These are phyloP conservation scores for Ctenoplectra terminalis DNA, from an alignment of 1,140 invertebrate genomes.

Conservation along the genomic window DNA sequence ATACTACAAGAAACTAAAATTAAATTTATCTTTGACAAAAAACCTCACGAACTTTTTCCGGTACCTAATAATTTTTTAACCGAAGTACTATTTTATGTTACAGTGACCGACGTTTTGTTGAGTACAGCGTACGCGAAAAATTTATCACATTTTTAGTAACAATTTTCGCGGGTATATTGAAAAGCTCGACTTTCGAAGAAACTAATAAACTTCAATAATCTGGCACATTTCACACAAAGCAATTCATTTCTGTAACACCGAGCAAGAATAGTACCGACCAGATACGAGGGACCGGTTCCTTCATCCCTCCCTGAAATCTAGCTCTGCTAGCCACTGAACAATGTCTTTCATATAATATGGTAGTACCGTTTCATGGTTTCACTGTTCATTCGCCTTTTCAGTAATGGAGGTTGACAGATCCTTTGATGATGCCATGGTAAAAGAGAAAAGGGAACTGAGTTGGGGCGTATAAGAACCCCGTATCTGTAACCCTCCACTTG, in stretches of 20 bases:
- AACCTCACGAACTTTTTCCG: too few relatives aligned
- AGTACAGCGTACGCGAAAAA: too few relatives aligned
- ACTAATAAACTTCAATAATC: not conserved
- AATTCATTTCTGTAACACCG: not conserved
- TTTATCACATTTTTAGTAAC: too few relatives aligned
- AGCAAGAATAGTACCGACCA: slow-evolving; percentile 9
- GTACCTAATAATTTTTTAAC: too few relatives aligned
- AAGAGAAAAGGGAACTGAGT: not conserved
- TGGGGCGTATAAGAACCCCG: slow-evolving; percentile 19
- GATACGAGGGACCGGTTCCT: slow-evolving; percentile 35
- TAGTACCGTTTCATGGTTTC: slow-evolving; percentile 65
- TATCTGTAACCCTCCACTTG: slow-evolving; percentile 59
- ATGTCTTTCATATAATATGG: slow-evolving; percentile 55
- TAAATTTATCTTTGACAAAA: too few relatives aligned
- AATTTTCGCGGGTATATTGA: too few relatives aligned
- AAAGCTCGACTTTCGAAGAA: too few relatives aligned
- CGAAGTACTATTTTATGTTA: too few relatives aligned
- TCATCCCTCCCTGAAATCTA: slow-evolving; percentile 34
- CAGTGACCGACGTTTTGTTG: too few relatives aligned
- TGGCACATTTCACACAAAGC: not conserved
- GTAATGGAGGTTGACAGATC: slow-evolving; percentile 66
- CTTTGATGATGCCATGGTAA: slow-evolving; percentile 56
- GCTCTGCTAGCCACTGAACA: slow-evolving; percentile 41
- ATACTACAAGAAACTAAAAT: too few relatives aligned
- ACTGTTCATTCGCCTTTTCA: slow-evolving; percentile 55